Percentiles rank a stretch among this genome's conserved stretches.
phyloP scores from a whole-genome alignment of 2,888 invertebrate genomes.

The Drosophila nr. perissopoda region DNA sequence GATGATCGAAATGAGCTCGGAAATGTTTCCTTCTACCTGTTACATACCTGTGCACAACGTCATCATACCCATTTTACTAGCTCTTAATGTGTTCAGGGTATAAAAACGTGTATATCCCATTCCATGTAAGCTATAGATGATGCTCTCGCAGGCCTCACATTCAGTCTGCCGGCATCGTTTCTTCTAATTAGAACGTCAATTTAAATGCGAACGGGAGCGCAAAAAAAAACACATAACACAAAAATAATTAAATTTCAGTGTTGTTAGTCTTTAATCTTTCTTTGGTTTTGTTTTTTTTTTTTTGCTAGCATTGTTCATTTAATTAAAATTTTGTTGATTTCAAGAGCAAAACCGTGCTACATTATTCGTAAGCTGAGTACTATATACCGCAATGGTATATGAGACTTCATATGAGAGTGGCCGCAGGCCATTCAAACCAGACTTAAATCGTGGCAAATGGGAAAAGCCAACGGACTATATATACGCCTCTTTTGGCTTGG shows the following conservation, averaged over 20 bases:
- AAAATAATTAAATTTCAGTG: constrained; percentile 41
- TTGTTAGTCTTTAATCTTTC: constrained; percentile 10
- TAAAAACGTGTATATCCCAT: constrained; percentile 27
- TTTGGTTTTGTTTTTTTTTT: constrained; percentile 1
- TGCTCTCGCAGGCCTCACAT: constrained; percentile 40
- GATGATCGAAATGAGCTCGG: too few species aligned
- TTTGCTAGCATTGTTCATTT: constrained; percentile 1
- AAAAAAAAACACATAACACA: constrained; percentile 9
- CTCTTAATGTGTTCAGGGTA: neutral
- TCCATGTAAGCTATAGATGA: constrained; percentile 29
- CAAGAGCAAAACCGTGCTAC: neutral
- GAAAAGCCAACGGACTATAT: constrained; percentile 90
- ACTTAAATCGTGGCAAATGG: constrained; percentile 88
- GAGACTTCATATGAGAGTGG: constrained; percentile 82
- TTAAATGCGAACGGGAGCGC: constrained; percentile 50
- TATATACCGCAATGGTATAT: constrained; percentile 67
- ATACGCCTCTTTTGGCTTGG: constrained; percentile 91
- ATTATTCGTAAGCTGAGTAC: neutral
- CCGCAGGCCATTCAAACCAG: constrained; percentile 81
- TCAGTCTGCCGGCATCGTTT: constrained; percentile 74
- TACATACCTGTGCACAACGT: neutral
- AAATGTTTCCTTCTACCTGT: neutral
- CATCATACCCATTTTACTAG: neutral
- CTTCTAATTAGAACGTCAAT: constrained; percentile 74
- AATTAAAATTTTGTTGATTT: constrained; percentile 12